Conservation (phyloP, 2,113 vertebrate species). For the Xiphias gladius region DNA sequence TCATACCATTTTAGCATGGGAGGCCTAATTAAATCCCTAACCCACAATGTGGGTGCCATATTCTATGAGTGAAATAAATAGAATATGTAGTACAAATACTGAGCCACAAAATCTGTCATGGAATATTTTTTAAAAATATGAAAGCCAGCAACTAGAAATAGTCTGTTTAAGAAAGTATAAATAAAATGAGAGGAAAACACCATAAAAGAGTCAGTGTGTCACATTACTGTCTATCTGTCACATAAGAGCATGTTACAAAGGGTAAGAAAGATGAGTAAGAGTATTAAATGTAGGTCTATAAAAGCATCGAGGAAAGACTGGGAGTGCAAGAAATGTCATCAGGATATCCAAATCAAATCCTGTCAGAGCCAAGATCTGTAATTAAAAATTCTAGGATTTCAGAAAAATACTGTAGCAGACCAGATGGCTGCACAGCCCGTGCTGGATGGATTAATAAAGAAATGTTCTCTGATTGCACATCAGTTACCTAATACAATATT, state of each 20-base stretch:
- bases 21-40: neutral
- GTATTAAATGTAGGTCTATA: conserved; percentile 9
- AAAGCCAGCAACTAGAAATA: conserved; percentile 9
- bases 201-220: neutral
- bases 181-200: neutral
- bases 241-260: neutral
- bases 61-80: neutral
- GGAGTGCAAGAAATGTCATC: conserved; percentile 1
- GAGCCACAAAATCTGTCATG: neutral
- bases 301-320: neutral
- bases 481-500: neutral
- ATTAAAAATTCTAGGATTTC: conserved; percentile 32
- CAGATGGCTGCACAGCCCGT: conserved; percentile 35
- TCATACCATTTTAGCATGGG: neutral
- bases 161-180: neutral
- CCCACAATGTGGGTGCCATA: neutral
- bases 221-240: neutral
- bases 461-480: neutral
- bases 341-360: conserved; percentile 5
- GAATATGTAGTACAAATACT: too few species aligned
- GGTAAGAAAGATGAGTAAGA: neutral
- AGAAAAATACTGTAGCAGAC: neutral
- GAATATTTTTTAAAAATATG: neutral
- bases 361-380: conserved; percentile 11
- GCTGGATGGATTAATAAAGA: too few species aligned